Evolutionary conservation across 1,140 invertebrate genomes (phyloP), one percentile per base, ranked within the genome.

Genomic region (Lucilia cuprina): DNA sequence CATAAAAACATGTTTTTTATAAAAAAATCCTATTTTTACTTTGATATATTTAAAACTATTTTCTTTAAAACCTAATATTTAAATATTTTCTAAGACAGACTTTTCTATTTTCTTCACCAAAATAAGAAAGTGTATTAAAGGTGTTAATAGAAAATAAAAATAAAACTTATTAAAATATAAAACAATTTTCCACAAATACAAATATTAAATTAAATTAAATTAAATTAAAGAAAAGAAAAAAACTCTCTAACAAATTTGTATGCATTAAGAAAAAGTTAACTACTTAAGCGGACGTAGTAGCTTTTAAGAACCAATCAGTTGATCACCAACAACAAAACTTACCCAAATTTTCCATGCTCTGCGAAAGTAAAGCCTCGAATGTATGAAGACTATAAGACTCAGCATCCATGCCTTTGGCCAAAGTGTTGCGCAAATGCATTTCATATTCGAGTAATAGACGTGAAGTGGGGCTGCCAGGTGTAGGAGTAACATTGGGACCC

Each of bases 321-420:
- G 60, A 13, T 19, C n/a, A 30, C 8, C 17, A 70, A 21, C 55
- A 1, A 21, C 1, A 30, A n/a, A 12, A 82, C 92, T 93, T 92
- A 96, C 96, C 97, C 92, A 98, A 93, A 92, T 98, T 98, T 92
- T 98, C 97, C 96, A 98, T 98, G 92, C 96, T 97, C 92, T 98
- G 97, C 82, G 96, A 96, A 35, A 98, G 93, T 55, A 98, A 92
- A 75, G 97, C 96, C 92, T 98, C 97, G 89, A 98, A 98, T 1
- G 97, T 98, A 89, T 98, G 97, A 84, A 98, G 92, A 90, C 96
- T 97, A 91, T 98, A 98, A 88, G 96, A 98, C 92, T 98, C 97
- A 70, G 97, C 97, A 89, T 98, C 97, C 96, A 98, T 97, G 85
- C 97, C 97, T 91, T 98, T 97, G 87, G 97, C 97, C 85, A 98